Conservation (phyloP, 2,797 vertebrate genomes). For the Denticeps clupeoides region DNA sequence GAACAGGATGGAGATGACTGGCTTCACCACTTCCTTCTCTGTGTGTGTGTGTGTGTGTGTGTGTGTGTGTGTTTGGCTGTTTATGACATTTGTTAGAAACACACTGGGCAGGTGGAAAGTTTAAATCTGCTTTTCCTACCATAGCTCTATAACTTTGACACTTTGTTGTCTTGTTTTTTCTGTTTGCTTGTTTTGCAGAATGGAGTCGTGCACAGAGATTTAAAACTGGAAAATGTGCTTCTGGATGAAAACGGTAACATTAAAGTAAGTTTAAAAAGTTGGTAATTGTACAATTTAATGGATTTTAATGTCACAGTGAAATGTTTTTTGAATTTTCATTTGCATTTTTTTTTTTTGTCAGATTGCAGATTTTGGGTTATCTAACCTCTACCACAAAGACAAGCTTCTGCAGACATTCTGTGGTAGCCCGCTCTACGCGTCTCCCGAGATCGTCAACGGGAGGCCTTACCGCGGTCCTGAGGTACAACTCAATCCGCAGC, state of each 20-base stretch:
- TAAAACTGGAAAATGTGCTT: slow-evolving; percentile 99
- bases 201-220: slow-evolving; percentile 92
- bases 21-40: background rate
- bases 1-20: background rate
- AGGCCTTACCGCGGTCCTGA: slow-evolving; percentile 92
- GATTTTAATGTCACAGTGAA: no score
- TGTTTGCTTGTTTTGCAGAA: slow-evolving; percentile 63
- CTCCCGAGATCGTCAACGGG: slow-evolving; percentile 97
- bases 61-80: background rate
- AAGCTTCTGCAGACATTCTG: slow-evolving; percentile 96
- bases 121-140: no score
- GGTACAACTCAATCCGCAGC: slow-evolving; percentile 51
- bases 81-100: no score
- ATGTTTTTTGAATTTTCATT: no score
- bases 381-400: slow-evolving; percentile 96
- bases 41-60: background rate
- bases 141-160: no score
- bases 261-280: slow-evolving; percentile 66
- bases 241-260: slow-evolving; percentile 98
- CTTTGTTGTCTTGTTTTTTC: background rate
- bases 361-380: slow-evolving; percentile 98
- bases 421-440: slow-evolving; percentile 93
- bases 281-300: no score
- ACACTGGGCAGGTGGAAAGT: no score
- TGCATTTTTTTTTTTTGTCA: slow-evolving; percentile 31